A percentile compares a stretch with the other conserved stretches of the same genome.
These are phyloP conservation scores for Xestoiulus laeticollis DNA, from an alignment of 2,888 invertebrate genomes.

Conservation along the genomic window DNA sequence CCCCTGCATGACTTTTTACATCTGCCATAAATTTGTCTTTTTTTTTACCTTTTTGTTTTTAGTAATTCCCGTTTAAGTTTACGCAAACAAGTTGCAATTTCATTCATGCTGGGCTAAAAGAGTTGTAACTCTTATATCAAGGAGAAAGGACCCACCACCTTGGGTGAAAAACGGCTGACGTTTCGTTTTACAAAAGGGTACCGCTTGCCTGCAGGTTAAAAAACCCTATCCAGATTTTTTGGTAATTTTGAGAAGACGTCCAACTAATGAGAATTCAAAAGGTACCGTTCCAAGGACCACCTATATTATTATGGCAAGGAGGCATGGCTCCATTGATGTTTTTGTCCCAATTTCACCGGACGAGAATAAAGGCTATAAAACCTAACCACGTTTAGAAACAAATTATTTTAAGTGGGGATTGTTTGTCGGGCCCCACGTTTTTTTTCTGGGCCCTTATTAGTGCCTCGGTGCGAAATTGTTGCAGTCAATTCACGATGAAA, in stretches of 20 bases:
- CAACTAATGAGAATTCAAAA: slow-evolving; percentile 12
- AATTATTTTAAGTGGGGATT: slow-evolving; percentile 2
- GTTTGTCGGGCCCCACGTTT: background rate
- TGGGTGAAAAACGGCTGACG: background rate
- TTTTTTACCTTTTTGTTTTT: background rate
- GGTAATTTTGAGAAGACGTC: background rate
- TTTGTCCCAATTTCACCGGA: background rate
- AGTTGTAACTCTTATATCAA: background rate
- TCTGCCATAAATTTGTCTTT: background rate
- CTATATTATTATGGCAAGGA: background rate
- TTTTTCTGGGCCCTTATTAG: slow-evolving; percentile 28
- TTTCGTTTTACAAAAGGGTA: background rate
- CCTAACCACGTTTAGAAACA: background rate
- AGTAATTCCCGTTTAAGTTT: background rate
- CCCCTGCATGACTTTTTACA: background rate
- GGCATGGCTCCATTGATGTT: background rate
- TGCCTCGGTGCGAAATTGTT: slow-evolving; percentile 24
- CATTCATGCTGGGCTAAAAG: slow-evolving; percentile 38
- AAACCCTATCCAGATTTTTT: background rate
- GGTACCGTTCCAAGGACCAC: background rate
- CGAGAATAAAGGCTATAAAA: background rate
- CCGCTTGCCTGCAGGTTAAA: background rate
- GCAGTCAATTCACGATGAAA: background rate
- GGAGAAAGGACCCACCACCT: background rate
- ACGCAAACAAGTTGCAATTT: slow-evolving; percentile 7